These are phyloP conservation scores for Delichon dasypus DNA, from an alignment of 2,797 vertebrate genomes.

Conservation along the genomic window DNA sequence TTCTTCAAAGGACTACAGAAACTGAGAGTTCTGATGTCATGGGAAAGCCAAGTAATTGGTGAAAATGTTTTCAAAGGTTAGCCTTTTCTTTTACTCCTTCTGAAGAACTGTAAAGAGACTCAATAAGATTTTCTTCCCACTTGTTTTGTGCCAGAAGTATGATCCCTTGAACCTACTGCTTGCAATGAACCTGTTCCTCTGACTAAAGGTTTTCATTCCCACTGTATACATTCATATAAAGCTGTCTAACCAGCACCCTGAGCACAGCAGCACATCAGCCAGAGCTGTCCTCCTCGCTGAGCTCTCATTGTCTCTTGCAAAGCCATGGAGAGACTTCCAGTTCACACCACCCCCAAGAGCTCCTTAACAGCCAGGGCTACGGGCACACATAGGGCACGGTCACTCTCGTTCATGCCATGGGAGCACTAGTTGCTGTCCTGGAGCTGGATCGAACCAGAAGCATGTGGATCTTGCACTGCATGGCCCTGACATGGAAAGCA, in stretches of 20 bases:
- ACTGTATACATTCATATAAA: background rate
- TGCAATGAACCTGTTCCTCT: background rate
- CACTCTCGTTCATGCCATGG: fast-evolving
- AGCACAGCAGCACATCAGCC: background rate
- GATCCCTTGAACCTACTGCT: background rate
- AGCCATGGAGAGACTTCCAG: background rate
- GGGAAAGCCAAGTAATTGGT: slow-evolving; percentile 44
- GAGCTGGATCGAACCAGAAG: background rate
- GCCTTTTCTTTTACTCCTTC: slow-evolving; percentile 15
- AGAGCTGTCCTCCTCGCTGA: background rate
- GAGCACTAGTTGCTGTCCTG: background rate
- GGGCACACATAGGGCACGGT: fast-evolving
- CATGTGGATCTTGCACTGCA: fast-evolving
- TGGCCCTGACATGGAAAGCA: background rate
- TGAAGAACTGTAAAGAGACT: background rate
- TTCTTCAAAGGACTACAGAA: slow-evolving; percentile 62
- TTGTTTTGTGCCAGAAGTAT: background rate
- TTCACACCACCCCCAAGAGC: background rate
- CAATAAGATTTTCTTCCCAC: background rate
- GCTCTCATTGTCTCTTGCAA: background rate
- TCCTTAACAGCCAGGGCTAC: background rate
- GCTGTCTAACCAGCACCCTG: background rate
- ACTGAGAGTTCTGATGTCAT: slow-evolving; percentile 48
- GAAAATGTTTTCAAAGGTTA: slow-evolving; percentile 48
- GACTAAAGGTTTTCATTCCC: background rate